Percentiles rank a stretch among this genome's conserved stretches.
Conservation (phyloP, 2,888 invertebrate genomes). For the Eupithecia dodoneata region DNA sequence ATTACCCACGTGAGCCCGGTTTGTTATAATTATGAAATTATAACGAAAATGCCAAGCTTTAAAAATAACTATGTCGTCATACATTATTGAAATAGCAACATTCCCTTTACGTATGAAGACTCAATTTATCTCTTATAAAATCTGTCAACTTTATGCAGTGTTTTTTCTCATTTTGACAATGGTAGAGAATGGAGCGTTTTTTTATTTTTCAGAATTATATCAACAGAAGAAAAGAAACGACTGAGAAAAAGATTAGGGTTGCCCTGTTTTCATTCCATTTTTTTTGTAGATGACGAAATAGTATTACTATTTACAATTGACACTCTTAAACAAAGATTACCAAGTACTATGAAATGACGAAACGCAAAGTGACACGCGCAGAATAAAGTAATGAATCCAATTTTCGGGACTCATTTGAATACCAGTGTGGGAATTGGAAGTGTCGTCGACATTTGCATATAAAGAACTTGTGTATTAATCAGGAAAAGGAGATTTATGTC, state of each 20-base stretch:
- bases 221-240: background rate
- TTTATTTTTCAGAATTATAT: background rate
- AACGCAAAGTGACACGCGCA: conserved; percentile 8
- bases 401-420: conserved; percentile 21
- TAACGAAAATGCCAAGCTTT: no score
- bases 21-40: no score
- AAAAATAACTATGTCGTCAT: background rate
- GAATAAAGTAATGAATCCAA: conserved; percentile 18
- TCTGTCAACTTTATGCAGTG: no score
- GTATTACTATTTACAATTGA: no score
- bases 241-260: background rate
- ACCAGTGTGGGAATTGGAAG: background rate
- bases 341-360: background rate
- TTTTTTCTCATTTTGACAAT: background rate
- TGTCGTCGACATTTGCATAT: background rate
- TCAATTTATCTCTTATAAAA: no score
- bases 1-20: no score
- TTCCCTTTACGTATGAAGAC: background rate
- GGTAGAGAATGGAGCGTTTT: background rate
- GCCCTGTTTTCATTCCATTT: background rate
- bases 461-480: background rate
- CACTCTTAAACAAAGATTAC: no score
- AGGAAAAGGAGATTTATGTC: background rate
- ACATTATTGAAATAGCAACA: background rate
- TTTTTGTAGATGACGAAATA: background rate